Evolutionary conservation across 2,797 vertebrate genomes (phyloP), one percentile per base, ranked within the genome.

Genomic region (Ctenopoma kingsleyae): DNA sequence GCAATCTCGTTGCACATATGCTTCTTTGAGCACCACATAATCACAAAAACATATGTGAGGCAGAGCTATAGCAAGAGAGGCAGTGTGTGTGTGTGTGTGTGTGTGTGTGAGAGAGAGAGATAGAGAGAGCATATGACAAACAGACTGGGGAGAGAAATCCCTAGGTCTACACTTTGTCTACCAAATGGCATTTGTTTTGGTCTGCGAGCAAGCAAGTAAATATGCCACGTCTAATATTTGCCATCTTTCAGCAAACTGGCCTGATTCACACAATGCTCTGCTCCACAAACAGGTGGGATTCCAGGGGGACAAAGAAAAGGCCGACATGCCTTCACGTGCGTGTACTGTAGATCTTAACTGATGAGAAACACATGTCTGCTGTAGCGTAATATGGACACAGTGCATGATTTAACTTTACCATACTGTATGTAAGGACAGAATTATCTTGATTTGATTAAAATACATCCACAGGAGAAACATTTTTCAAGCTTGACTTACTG

Each of bases 351-450:
- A 56, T 76, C 66, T 74, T 44, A 44, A 46, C 67, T 88, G 82
- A 93, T 88, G 82, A 68, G 61, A 88, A 92, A 86, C 87, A 90
- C 65, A 86, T 92, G 82, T 17, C 43, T 10, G 32, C 52, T 65
- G 17, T 32, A 47, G 48, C 20, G 63, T 55, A 16, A 12, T 36
- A 81, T 51, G 48, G 50, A 76, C 68, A 11, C 43, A 23, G 8
- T 15, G 43, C 23, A 19, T 27, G 22, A 36, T 46, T 58, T 48
- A 54, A 22, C 40, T 47, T 52, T 44, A 3, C 55, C 38, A 61
- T 27, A 17, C 51, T 38, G 19, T n/a, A 38, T 46, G 32, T 17
- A 20, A 10, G 32, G 32, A 56, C 23, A 46, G 59, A 80, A 44
- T 54, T 40, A 46, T 52, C 41, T 76, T 62, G 60, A 74, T 59